Evolutionary conservation across 2,113 vertebrate genomes (phyloP), one percentile per base, ranked within the genome.

Genomic region (Lepus europaeus): DNA sequence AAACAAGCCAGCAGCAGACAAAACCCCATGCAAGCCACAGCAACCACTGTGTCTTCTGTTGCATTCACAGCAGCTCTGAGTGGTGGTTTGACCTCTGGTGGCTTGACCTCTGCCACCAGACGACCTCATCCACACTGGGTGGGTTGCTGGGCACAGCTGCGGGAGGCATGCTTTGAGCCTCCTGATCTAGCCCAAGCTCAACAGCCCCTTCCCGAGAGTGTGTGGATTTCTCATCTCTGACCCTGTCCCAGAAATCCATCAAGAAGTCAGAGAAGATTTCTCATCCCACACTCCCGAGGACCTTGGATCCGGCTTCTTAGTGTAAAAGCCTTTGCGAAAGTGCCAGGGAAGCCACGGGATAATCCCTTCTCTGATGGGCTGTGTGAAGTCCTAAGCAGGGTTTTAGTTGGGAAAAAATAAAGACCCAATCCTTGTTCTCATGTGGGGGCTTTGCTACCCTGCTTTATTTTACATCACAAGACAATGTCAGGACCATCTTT

Each of bases 381-480:
- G 49, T 61, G 39, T 61, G 25, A 73, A 89, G 66, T 73, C 69
- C 33, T 83, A 74, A 92, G 63, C 68, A 49, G 69, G 72, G 73
- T 39, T 76, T 95, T 84, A 56, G 89, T 86, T 76, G 78, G 64
- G 1, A 74, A 53, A 59, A 86, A 45, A 74, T 19, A 45, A 84
- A 76, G 63, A 56, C 5, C 49, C 79, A 33, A 14, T 86, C 2
- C 56, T 29, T 68, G 64, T 72, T 88, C 87, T 90, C 10, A 0
- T 80, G 78, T 51, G 2, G n/a, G 19, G 68, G 77, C 70, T 93
- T 89, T 77, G 6, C 68, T 94, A 78, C 53, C 92, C 82, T 33
- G 86, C 77, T 78, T 93, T 95, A 82, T 96, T 95, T 97, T 92
- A 95, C 92, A 92, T 95, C 77, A 92, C 77, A 92, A 74, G 92